These are phyloP conservation scores for Cataglyphis albicans DNA, from an alignment of 2,888 invertebrate genomes.

Conservation along the genomic window DNA sequence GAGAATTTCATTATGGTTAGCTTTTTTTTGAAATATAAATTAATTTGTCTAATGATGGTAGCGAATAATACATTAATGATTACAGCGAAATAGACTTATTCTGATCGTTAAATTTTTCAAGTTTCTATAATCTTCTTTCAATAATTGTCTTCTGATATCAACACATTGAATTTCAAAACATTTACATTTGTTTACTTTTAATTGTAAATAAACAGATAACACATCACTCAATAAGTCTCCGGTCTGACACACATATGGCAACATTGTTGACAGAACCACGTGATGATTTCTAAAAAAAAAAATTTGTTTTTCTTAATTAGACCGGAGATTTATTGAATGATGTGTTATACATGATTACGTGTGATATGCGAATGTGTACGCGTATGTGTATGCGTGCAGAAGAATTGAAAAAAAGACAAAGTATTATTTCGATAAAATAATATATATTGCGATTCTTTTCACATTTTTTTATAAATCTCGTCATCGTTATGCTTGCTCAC, in stretches of 20 bases:
- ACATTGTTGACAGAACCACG: too few relatives aligned
- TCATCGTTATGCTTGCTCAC: slow-evolving; percentile 66
- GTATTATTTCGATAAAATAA: slow-evolving; percentile 15
- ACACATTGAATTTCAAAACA: background rate
- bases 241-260: too few relatives aligned
- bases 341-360: background rate
- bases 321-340: too few relatives aligned
- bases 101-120: background rate
- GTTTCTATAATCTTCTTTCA: background rate
- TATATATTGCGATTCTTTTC: slow-evolving; percentile 35
- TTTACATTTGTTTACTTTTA: background rate
- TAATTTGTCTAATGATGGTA: background rate
- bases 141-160: background rate
- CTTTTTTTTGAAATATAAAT: background rate
- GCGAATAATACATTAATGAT: background rate
- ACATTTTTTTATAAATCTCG: slow-evolving; percentile 39
- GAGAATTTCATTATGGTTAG: background rate
- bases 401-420: background rate
- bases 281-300: too few relatives aligned
- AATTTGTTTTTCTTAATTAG: too few relatives aligned
- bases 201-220: background rate
- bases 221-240: too few relatives aligned
- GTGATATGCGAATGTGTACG: background rate
- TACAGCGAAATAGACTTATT: background rate
- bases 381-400: background rate